Percentiles rank a stretch among this genome's conserved stretches.
These are phyloP conservation scores for Phyto melanocephala DNA, from an alignment of 2,888 invertebrate genomes.

Conservation along the genomic window DNA sequence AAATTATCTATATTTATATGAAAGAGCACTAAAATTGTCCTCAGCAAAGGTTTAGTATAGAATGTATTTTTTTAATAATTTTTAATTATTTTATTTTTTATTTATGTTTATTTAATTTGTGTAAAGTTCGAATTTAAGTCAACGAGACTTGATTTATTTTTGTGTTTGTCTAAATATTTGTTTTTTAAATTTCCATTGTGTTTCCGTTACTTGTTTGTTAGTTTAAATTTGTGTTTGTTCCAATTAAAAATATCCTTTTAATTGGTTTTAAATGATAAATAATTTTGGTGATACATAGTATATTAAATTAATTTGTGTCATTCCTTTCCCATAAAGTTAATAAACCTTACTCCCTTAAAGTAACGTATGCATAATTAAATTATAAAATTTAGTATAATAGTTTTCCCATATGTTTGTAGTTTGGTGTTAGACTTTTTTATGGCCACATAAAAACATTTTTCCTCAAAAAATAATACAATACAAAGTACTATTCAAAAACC, in stretches of 20 bases:
- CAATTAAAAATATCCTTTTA: neutral
- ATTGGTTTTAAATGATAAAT: neutral
- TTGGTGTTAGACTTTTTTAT: constrained; percentile 42
- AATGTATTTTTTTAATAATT: constrained; percentile 35
- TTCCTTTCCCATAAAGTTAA: neutral
- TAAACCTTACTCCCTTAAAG: neutral
- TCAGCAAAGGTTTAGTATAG: constrained; percentile 60
- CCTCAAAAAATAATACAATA: neutral
- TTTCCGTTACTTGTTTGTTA: constrained; percentile 31
- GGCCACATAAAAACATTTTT: neutral
- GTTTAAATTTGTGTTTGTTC: constrained; percentile 50
- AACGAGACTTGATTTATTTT: neutral
- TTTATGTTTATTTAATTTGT: constrained; percentile 36
- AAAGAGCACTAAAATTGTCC: constrained; percentile 38
- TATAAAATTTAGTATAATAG: neutral
- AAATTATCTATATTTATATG: neutral
- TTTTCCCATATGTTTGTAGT: constrained; percentile 22
- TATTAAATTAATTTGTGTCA: constrained; percentile 12
- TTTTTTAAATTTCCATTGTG: constrained; percentile 16
- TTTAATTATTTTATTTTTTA: constrained; percentile 11
- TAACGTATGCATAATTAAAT: constrained; percentile 23
- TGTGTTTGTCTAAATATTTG: constrained; percentile 13
- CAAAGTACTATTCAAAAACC: neutral
- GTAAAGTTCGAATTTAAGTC: constrained; percentile 19
- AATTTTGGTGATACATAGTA: constrained; percentile 13